Evolutionary conservation across 2,888 invertebrate genomes (phyloP), one percentile per base, ranked within the genome.

Genomic region (Latheticus oryzae): DNA sequence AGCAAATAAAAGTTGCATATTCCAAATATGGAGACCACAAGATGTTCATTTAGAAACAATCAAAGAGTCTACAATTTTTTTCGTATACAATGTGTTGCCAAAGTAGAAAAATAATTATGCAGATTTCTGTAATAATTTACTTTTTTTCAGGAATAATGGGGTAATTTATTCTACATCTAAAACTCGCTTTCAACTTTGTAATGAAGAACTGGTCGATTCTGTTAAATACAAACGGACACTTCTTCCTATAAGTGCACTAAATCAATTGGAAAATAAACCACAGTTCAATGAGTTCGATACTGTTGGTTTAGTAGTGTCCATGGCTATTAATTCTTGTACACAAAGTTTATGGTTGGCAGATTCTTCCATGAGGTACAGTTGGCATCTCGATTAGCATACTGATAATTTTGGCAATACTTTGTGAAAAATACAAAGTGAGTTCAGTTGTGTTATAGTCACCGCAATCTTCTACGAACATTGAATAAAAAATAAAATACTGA

Each of bases 11-110:
- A 72, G 72, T 50, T 82, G 80, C 2, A 74, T 84, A 69, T 75
- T 91, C 63, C 86, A 87, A 3, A 80, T 91, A 56, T 93, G 92
- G 92, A 82, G 85, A 43, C 88, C 89, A 0, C 81, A 80, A 8
- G 87, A 88, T 13, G 84, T 84, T 1, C 76, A 87, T 8, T 62
- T 80, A 7, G 80, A 83, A 9, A 71, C 84, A 3, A 75, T 90
- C 0, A 83, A 79, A 64, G 91, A 92, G 78, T 87, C 87, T 2
- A 73, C 73, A 15, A 79, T 82, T 71, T 77, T 89, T 50, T 83
- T 83, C 21, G 77, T 89, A 0, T 83, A 82, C 67, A 87, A 87
- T 70, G 77, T 86, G 82, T 84, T 2, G 80, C 84, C 35, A 24
- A 76, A 73, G 76, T 78, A 69, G 13, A n/a, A 12, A 28, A n/a